Base-by-base conservation (phyloP, 30 jellyfish, hydroid and myxozoan genomes). In the Rhopilema esculentum region DNA sequence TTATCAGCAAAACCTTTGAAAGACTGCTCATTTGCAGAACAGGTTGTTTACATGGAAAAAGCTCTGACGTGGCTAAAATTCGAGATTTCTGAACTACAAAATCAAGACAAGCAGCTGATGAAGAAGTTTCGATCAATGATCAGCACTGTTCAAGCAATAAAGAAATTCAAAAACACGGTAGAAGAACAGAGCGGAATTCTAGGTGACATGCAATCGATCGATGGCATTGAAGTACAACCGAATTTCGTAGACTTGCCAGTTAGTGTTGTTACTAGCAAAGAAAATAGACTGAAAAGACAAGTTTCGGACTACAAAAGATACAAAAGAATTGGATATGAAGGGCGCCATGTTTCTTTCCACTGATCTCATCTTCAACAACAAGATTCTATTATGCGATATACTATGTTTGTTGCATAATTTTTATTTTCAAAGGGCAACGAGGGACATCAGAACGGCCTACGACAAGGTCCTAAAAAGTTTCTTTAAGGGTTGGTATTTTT, bases 41-140 rank as follows among this genome's bases (percentile, higher is more conserved):
- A 78, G 77, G 78, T 75, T 27, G 88, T 78, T 53, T 78, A 78
- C 79, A 78, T 78, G 88, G 88, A 78, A 50, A 78, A 78, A 62
- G 22, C 88, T n/a, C 7, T 78, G 4, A 67, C 57, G 8, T 78
- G 76, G 76, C 77, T 78, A 7, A 78, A 61, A 28, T n/a, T 64
- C 32, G 88, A 78, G 29, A 78, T 78, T 7, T 9, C 32, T 49
- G 79, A 66, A 33, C 78, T 78, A 16, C 63, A 78, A n/a, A 48
- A 48, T 28, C 88, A 78, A 31, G 88, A 78, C 79, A 78, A 29
- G 65, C 17, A 52, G 80, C 51, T 78, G 75, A 78, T 78, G 88
- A 78, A 62, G 67, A 78, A 78, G 49, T 78, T 78, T 33, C 52
- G 88, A 28, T 48, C 88, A 2, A 78, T 78, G 88, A 40, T 78